phyloP scores from a whole-genome alignment of 92 coral and sea anemone species.

The Umimayanthus kanabou region DNA sequence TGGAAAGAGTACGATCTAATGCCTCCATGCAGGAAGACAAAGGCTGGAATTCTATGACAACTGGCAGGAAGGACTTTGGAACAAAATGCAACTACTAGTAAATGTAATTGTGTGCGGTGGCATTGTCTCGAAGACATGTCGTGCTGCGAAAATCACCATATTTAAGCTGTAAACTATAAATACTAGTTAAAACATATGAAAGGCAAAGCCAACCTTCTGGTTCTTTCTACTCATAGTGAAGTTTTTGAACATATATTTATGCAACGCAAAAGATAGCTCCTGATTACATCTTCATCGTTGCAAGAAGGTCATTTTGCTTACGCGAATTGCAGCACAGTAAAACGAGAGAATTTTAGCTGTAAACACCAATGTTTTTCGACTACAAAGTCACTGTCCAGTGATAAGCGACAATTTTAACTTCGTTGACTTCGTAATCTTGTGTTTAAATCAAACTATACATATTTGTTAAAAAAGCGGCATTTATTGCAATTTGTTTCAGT shows the following conservation, averaged over 20 bases:
- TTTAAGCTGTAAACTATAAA: neutral
- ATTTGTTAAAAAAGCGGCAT: too few species aligned
- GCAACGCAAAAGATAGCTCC: too few species aligned
- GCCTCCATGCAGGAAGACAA: neutral
- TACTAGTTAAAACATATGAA: neutral
- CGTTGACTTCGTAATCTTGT: neutral
- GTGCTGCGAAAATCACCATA: neutral
- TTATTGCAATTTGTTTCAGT: too few species aligned
- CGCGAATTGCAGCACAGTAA: neutral
- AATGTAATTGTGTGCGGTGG: neutral
- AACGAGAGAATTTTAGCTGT: neutral
- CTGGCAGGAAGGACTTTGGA: neutral
- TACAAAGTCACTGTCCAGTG: neutral
- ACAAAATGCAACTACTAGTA: neutral
- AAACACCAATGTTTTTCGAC: neutral
- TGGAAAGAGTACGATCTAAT: neutral
- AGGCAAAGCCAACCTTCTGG: neutral
- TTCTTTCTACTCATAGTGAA: neutral
- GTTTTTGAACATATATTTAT: neutral
- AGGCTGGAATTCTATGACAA: slow-evolving; percentile 11
- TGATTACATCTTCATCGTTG: neutral
- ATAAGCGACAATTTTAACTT: neutral
- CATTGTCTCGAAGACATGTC: neutral
- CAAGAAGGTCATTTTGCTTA: neutral
- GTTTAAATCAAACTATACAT: neutral